A percentile compares a stretch with the other conserved stretches of the same genome.
Conservation (phyloP, 2,113 vertebrate genomes). For the Rhinolophus sinicus region DNA sequence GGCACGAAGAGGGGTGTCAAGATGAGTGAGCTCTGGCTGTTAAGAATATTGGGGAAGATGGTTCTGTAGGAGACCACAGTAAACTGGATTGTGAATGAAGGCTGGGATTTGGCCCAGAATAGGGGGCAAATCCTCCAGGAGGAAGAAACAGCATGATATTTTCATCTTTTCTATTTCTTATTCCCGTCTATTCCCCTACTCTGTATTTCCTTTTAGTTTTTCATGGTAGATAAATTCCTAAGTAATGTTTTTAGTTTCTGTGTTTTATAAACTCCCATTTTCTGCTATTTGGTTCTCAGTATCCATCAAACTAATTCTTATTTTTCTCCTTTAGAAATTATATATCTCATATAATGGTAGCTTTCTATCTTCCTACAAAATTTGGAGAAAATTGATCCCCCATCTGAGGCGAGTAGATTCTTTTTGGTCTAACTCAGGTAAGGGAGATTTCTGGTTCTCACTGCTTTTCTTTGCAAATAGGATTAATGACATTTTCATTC, state of each 20-base stretch:
- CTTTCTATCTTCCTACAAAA: not conserved
- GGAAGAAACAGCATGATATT: not conserved
- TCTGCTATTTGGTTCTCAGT: not conserved
- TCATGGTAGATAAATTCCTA: not conserved
- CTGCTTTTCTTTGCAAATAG: not conserved
- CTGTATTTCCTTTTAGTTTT: not conserved
- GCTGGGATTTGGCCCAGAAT: not conserved
- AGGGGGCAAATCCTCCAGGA: not conserved
- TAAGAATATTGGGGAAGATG: not conserved
- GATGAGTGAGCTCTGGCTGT: not conserved
- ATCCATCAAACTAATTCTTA: not conserved
- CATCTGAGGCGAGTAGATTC: not conserved
- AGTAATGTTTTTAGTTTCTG: not conserved
- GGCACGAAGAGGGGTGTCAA: not conserved
- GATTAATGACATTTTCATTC: not conserved
- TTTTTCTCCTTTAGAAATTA: constrained; percentile 39
- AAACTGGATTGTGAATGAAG: not conserved
- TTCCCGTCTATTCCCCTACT: not conserved
- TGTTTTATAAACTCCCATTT: not conserved
- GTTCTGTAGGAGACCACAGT: not conserved
- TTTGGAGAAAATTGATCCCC: not conserved
- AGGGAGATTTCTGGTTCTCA: not conserved
- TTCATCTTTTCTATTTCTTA: not conserved
- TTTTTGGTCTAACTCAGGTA: constrained; percentile 40
- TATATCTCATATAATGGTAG: not conserved